Base-by-base conservation (phyloP, 2,113 vertebrate species). In the Callionymus lyra region DNA sequence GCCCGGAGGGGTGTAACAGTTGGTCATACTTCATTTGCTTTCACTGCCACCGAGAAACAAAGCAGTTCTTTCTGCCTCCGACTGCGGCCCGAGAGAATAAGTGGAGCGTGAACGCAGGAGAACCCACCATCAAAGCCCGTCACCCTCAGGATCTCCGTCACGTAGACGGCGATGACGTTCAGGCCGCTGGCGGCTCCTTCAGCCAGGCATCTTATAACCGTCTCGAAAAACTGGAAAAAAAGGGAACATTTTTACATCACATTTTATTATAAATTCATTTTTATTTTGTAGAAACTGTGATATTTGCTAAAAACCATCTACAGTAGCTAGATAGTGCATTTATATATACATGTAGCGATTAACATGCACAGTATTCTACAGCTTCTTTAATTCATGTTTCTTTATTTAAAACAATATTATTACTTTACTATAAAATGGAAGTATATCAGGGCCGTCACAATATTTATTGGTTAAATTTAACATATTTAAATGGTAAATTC, bases 121-220 rank as follows among this genome's bases (percentile, higher is more conserved):
- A 4, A 82, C 84, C 54, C 58, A 84, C 84, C 79, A 10, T 80
- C 72, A 8, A 83, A 59, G 59, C 84, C 84, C 2, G 74, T 83
- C 35, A 79, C 84, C 51, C 82, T 61, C 52, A 84, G 80, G 52
- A 86, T 82, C 73, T 85, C 84, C 5, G 80, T 66, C 48, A 84
- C 61, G 19, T 84, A 86, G 17, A 84, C 84, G 5, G 80, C 81
- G 6, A 86, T 85, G 65, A 86, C 84, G 2, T 86, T 86, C 37
- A 86, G 77, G 58, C 84, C 84, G 10, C 81, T 84, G 46, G 84
- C 83, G 31, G 79, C 83, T 31, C 84, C 84, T 56, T 86, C 82
- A 12, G 84, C 81, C 43, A 86, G 38, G 64, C 82, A 81, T 37
- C 64, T 59, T 59, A 86, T 76, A 49, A 74, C 68, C 52, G 62